These are phyloP conservation scores for Actinia tenebrosa DNA, from an alignment of 64 coral and sea anemone genomes.

Conservation along the genomic window DNA sequence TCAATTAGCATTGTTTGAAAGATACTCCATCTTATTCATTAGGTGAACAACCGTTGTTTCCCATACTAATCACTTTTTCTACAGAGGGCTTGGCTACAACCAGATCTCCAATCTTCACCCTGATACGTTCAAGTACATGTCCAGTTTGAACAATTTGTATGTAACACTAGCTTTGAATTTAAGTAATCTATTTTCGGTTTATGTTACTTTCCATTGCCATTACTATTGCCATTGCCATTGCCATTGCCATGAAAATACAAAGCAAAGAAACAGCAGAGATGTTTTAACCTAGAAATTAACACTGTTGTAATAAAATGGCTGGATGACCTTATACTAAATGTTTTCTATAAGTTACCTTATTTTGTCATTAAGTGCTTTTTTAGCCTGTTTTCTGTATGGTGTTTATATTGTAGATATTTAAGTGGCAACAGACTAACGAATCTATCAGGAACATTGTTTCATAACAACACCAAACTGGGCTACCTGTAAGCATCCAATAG, in stretches of 20 bases:
- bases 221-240: too few relatives aligned
- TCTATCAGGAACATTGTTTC: neutral
- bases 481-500: neutral
- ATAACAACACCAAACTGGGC: neutral
- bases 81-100: neutral
- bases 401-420: neutral
- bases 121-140: neutral
- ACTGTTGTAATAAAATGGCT: too few relatives aligned
- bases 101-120: neutral
- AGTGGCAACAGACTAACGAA: neutral
- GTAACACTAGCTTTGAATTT: neutral
- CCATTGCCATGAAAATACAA: too few relatives aligned
- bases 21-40: too few relatives aligned
- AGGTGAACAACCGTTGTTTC: too few relatives aligned
- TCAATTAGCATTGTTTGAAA: too few relatives aligned
- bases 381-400: neutral
- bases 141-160: neutral
- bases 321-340: too few relatives aligned
- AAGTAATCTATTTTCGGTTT: neutral
- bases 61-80: neutral
- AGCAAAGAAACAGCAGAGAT: neutral
- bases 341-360: too few relatives aligned
- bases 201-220: too few relatives aligned
- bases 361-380: neutral
- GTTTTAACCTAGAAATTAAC: too few relatives aligned